Base-by-base conservation (phyloP, 2,113 vertebrate genomes). In the Lasiurus borealis region DNA sequence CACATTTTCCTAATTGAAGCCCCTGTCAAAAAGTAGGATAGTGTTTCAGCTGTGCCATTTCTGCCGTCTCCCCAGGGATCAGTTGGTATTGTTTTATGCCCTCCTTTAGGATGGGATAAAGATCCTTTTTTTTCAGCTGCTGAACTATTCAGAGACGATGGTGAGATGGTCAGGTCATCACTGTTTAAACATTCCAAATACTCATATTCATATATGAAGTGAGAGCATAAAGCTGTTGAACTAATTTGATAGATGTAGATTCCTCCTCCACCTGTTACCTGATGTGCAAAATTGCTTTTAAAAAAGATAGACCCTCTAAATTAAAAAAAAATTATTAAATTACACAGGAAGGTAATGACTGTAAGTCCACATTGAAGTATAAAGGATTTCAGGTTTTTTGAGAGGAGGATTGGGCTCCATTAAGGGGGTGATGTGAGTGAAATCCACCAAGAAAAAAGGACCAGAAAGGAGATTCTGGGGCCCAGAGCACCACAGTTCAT, bases 191-290 rank as follows among this genome's bases (percentile, higher is more conserved):
- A 19, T 76, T 36, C 52, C 82, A 15, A 10, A 50, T 91, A 50
- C 10, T 80, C 44, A 64, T 44, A 34, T 8, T n/a, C 18, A 78
- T 48, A 34, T 6, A 12, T 48, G 72, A 87, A 85, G 64, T 27
- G n/a, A 68, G 29, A 85, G 54, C 11, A 91, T 52, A 72, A 77
- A 18, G 10, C 85, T 94, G 68, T 14, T 66, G 50, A 92, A 54
- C 91, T 91, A 59, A 92, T 68, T 54, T 93, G 81, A 59, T 85
- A 46, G 68, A 27, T 68, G n/a, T 34, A 66, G 87, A 85, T n/a
- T 27, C 50, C 2, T 29, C 31, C 10, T 86, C 59, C 25, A 27
- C 40, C 44, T 90, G 44, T 34, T 73, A 40, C 29, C 59, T 19
- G 6, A 52, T 86, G 76, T 86, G 68, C 82, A 44, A 15, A 40